Conservation (phyloP, 2,113 vertebrate genomes). For the Rousettus leschenaultii region DNA sequence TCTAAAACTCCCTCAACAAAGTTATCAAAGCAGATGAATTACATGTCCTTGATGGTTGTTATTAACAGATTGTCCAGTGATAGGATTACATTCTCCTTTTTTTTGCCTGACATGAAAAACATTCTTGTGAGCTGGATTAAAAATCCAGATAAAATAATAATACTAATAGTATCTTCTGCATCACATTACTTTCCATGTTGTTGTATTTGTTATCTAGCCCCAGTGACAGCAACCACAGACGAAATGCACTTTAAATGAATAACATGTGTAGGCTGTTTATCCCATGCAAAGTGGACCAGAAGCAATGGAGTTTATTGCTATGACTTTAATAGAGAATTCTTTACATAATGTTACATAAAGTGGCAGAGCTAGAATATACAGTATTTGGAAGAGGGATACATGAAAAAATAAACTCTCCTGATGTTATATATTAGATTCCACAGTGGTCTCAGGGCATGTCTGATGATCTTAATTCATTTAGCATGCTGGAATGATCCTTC, state of each 20-base stretch:
- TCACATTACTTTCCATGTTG: conserved; percentile 75
- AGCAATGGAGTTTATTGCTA: conserved; percentile 60
- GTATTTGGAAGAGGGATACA: conserved; percentile 66
- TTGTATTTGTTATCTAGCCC: conserved; percentile 81
- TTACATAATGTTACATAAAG: conserved; percentile 78
- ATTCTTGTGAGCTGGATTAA: conserved; percentile 82
- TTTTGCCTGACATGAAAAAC: conserved; percentile 81
- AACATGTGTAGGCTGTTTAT: conserved; percentile 82
- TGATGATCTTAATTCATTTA: conserved; percentile 81
- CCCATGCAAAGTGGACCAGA: conserved; percentile 69
- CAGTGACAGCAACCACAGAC: conserved; percentile 78
- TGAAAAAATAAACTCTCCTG: conserved; percentile 82
- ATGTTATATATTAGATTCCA: conserved; percentile 75
- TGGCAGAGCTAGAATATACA: conserved; percentile 75
- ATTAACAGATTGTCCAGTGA: conserved; percentile 82
- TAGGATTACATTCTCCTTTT: conserved; percentile 79
- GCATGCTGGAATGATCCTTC: conserved; percentile 63
- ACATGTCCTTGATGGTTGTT: conserved; percentile 81
- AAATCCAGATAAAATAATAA: conserved; percentile 81
- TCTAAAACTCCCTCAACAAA: conserved; percentile 75
- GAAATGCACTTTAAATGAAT: conserved; percentile 82
- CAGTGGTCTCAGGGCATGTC: conserved; percentile 75
- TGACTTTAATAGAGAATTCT: conserved; percentile 72
- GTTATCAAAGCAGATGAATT: conserved; percentile 80
- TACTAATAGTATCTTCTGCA: conserved; percentile 78